Evolutionary conservation across 2,888 invertebrate genomes (phyloP).

Genomic region (Gandaritis pyraliata): DNA sequence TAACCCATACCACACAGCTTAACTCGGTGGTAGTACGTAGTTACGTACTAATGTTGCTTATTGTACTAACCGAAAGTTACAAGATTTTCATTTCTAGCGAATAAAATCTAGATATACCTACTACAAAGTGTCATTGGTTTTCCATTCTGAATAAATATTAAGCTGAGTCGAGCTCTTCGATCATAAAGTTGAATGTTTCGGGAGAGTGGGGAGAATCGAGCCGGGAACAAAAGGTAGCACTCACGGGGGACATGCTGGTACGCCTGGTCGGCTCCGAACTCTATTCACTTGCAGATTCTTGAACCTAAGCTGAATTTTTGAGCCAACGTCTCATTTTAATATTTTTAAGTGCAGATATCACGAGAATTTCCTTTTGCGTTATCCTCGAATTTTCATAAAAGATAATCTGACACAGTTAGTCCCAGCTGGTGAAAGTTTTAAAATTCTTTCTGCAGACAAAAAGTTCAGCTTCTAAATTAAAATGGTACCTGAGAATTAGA

Average conservation of each 20-base stretch:
- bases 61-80: neutral
- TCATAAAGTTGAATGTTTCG: constrained; percentile 37
- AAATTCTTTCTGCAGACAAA: constrained; percentile 12
- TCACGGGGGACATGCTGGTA: constrained; percentile 45
- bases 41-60: too few species aligned
- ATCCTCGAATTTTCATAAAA: constrained; percentile 22
- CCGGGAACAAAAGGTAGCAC: constrained; percentile 44
- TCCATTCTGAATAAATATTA: constrained; percentile 38
- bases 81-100: constrained; percentile 19
- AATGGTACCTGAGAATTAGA: constrained; percentile 9
- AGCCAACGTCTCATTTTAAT: constrained; percentile 35
- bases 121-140: constrained; percentile 31
- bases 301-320: constrained; percentile 40
- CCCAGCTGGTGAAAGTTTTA: constrained; percentile 16
- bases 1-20: too few species aligned
- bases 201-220: constrained; percentile 41
- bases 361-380: constrained; percentile 26
- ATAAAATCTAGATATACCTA: constrained; percentile 21
- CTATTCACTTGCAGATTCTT: constrained; percentile 40
- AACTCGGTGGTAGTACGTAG: too few species aligned
- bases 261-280: constrained; percentile 45
- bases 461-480: constrained; percentile 12
- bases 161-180: constrained; percentile 33
- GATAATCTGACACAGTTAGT: constrained; percentile 27
- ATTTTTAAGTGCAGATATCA: constrained; percentile 31